Evolutionary conservation across 1,140 invertebrate species (phyloP), one percentile per base, ranked within the genome.

Genomic region (Drosophila nasuta): DNA sequence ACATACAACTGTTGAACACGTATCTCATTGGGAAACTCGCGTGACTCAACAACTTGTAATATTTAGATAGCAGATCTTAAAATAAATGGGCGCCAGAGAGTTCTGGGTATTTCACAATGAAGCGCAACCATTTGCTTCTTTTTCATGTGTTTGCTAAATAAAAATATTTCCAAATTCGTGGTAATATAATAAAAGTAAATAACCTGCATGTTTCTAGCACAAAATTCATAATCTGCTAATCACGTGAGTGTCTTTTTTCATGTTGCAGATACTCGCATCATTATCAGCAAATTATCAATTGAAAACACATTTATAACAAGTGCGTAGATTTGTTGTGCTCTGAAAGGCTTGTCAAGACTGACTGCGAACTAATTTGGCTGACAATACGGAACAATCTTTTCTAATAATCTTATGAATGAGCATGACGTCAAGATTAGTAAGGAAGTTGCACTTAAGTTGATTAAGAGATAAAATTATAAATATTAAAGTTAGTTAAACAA

Each of bases 41-140:
- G 49, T 76, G 67, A 76, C 62, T 79, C 74, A 76, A 25, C 25
- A 49, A 45, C 56, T 72, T 35, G 51, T 71, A 68, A 77, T 76
- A 75, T 79, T 82, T 28, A 83, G 83, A 88, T 88, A 83, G 43
- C 66, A 77, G 80, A 87, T 88, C 73, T 83, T 62, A 59, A 76
- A 76, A 72, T 48, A 76, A 64, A 68, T 71, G 72, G 72, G 68
- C 68, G 79, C 57, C 52, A n/a, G 43, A 72, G 17, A 72, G 17
- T 77, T 83, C 52, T 52, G 48, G 67, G 70, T 75, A 87, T 87
- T 87, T 87, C 83, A 75, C 83, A 71, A 87, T 77, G 3, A 45
- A 35, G 48, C 60, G 83, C 67, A 87, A 87, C 48, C 48, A 38
- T 77, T 79, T 65, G 38, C 54, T 25, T n/a, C 5, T 67, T 58